Percentiles rank a stretch among this genome's conserved stretches.
These are phyloP conservation scores for Phoxinus phoxinus DNA, from an alignment of 2,113 vertebrate species.

Conservation along the genomic window DNA sequence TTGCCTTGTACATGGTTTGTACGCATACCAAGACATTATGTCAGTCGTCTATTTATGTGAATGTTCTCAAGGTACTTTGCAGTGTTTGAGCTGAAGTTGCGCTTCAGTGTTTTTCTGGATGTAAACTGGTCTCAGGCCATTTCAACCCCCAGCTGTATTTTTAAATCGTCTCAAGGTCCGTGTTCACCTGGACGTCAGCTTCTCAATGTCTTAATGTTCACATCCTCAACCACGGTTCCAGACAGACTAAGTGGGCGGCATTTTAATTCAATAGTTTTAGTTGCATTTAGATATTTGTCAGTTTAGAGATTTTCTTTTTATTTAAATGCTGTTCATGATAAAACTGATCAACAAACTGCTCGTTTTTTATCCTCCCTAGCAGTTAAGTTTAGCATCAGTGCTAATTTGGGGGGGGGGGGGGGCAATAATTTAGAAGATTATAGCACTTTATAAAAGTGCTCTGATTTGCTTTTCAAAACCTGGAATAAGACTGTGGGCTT, in stretches of 20 bases:
- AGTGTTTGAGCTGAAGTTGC: not conserved
- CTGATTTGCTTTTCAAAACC: not conserved
- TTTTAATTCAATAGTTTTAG: not conserved
- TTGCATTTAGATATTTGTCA: not conserved
- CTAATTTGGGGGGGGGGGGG: not conserved
- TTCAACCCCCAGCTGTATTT: not conserved
- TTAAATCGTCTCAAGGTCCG: not conserved
- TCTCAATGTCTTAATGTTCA: not conserved
- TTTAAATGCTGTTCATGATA: not conserved
- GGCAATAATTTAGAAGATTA: not conserved
- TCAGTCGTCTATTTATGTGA: constrained; percentile 1
- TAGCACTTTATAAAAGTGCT: not conserved
- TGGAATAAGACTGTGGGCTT: not conserved
- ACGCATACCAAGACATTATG: not conserved
- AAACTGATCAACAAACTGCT: not conserved
- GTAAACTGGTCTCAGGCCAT: constrained; percentile 30
- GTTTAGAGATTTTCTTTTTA: not conserved
- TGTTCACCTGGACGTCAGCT: not conserved
- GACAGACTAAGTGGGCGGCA: not conserved
- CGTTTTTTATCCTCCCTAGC: not conserved
- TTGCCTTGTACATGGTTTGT: constrained; percentile 14
- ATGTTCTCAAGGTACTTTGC: constrained; percentile 29
- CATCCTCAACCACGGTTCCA: not conserved
- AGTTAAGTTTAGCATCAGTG: not conserved
- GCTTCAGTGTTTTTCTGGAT: not conserved